phyloP scores from a whole-genome alignment of 2,888 invertebrate genomes.

The Sialis lutaria region DNA sequence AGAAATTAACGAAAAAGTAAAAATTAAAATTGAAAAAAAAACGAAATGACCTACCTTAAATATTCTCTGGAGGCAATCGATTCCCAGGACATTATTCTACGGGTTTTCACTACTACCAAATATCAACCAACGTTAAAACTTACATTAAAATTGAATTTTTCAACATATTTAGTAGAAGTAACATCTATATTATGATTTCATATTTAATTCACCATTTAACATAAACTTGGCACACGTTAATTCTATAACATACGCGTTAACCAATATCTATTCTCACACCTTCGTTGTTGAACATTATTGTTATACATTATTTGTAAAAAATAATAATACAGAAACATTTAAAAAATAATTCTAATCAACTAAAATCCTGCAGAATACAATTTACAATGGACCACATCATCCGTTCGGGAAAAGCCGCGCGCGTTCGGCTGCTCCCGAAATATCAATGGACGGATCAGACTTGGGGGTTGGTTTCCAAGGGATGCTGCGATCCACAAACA shows the following conservation, averaged over 20 bases:
- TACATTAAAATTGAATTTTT: neutral
- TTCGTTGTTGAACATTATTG: no score
- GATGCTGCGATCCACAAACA: no score
- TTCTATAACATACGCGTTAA: no score
- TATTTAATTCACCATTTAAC: neutral
- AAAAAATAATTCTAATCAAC: no score
- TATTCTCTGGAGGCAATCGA: slow-evolving; percentile 67
- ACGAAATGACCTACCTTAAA: slow-evolving; percentile 41
- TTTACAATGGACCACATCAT: neutral
- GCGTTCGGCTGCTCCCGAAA: no score
- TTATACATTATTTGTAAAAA: no score
- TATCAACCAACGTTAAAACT: neutral
- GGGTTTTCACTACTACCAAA: neutral
- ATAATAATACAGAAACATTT: no score
- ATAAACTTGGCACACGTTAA: no score
- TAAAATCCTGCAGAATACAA: neutral
- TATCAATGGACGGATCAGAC: no score
- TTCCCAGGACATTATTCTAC: slow-evolving; percentile 61
- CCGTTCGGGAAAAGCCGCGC: neutral
- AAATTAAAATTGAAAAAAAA: neutral
- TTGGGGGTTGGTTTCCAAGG: no score
- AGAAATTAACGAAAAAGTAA: no score
- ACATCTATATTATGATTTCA: neutral
- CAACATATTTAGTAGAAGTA: neutral
- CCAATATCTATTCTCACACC: no score